Percentiles rank a stretch among this genome's conserved stretches.
phyloP scores from a whole-genome alignment of 2,797 vertebrate species.

The Sarcoramphus papa region DNA sequence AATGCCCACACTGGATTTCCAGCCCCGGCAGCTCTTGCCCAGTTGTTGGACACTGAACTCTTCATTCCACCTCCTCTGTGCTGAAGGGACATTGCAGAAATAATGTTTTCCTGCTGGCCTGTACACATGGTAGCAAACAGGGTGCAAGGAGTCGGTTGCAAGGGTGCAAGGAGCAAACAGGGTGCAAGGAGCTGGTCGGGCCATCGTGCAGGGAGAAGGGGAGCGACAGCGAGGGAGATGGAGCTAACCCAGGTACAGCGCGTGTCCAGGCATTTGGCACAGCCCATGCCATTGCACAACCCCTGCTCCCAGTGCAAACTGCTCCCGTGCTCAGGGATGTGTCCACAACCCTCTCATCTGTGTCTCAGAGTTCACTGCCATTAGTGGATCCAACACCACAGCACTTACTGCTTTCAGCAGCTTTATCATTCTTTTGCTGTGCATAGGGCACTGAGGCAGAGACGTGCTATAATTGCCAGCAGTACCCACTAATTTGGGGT shows the following conservation, averaged over 20 bases:
- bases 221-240: fast-evolving
- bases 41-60: neutral
- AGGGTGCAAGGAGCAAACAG: neutral
- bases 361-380: neutral
- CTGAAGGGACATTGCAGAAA: neutral
- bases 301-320: neutral
- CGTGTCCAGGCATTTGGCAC: neutral
- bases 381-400: neutral
- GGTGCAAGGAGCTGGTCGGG: neutral
- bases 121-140: neutral
- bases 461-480: fast-evolving
- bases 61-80: neutral
- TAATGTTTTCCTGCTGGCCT: neutral
- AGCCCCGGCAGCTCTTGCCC: neutral
- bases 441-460: neutral
- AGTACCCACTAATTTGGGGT: no score
- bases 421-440: neutral
- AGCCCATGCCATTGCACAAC: neutral
- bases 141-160: neutral
- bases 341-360: neutral
- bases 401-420: neutral
- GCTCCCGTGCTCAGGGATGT: neutral
- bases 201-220: neutral
- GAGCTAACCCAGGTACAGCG: neutral
- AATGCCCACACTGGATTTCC: neutral